Evolutionary conservation across 2,888 invertebrate species (phyloP).

Genomic region (Tyria jacobaeae): DNA sequence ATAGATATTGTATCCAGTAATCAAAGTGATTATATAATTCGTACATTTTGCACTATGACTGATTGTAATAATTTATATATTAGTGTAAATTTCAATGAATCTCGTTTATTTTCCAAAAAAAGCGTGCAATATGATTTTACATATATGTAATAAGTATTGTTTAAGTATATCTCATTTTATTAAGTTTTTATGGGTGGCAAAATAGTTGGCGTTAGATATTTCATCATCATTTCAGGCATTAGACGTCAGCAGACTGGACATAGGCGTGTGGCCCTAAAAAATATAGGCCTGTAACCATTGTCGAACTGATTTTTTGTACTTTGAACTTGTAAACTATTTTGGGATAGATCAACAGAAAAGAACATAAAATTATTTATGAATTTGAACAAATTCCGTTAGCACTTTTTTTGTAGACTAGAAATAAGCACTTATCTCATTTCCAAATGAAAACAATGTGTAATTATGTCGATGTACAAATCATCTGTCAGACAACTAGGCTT

Average conservation of each 20-base stretch:
- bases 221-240: too few species aligned
- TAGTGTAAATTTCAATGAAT: constrained; percentile 36
- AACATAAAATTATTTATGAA: too few species aligned
- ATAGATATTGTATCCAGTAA: too few species aligned
- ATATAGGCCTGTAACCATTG: too few species aligned
- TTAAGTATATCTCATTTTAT: not conserved
- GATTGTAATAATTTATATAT: constrained; percentile 25
- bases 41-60: constrained; percentile 21
- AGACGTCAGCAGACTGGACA: too few species aligned
- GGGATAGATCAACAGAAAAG: too few species aligned
- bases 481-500: too few species aligned
- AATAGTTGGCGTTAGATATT: constrained; percentile 19
- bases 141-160: not conserved
- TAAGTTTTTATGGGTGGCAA: constrained; percentile 6
- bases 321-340: too few species aligned
- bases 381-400: too few species aligned
- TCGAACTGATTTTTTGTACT: too few species aligned
- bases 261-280: too few species aligned
- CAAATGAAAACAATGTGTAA: not conserved
- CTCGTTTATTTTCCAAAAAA: constrained; percentile 49
- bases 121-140: constrained; percentile 40
- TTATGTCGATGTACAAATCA: not conserved
- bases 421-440: not conserved
- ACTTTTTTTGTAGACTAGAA: too few species aligned
- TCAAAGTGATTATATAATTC: not conserved